Base-by-base conservation (phyloP, 2,888 invertebrate genomes). In the Cheilosia vernalis region DNA sequence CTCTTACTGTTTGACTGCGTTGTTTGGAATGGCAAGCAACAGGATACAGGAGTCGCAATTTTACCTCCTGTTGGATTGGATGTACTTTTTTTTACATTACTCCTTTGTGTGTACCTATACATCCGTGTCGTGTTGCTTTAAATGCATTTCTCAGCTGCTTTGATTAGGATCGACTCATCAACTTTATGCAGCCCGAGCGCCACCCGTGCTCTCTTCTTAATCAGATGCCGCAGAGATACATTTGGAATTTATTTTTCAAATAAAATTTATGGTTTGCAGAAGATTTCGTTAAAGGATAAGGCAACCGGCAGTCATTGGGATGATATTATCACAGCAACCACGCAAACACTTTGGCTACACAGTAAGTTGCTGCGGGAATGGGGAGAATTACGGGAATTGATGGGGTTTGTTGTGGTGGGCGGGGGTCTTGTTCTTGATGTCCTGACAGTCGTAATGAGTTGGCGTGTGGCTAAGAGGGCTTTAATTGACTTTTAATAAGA, bases 401-500 rank as follows among this genome's bases (percentile, higher is more conserved):
- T 33, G 44, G 72, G 19, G 49, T 76, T 53, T 15, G n/a, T n/a
- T 60, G 64, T 2, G 15, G n/a, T 15, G 58, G 17, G 42, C 24
- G 17, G 17, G 2, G 47, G 17, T 2, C 17, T 13, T 69, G 10
- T 17, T 13, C 13, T 37, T 13, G 17, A 58, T 60, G 19, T 60
- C 47, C 27, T 80, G 51, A 40, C 55, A 72, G 55, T 76, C 40
- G 76, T 85, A 85, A 86, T 86, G 77, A 78, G 86, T 56, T 86
- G 73, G 73, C 73, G 78, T 82, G 86, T 30, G 77, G 82, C 82
- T 73, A 82, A 73, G 73, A 55, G 73, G 70, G 82, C 64, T 86
- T 86, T 82, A 82, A 86, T 82, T 86, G 72, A 86, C 82, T 86
- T 86, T 86, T 82, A 86, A 82, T 82, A 78, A 82, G 78, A 82